Conservation (phyloP, 2,797 vertebrate species). For the Hoplostethus mediterraneus region DNA sequence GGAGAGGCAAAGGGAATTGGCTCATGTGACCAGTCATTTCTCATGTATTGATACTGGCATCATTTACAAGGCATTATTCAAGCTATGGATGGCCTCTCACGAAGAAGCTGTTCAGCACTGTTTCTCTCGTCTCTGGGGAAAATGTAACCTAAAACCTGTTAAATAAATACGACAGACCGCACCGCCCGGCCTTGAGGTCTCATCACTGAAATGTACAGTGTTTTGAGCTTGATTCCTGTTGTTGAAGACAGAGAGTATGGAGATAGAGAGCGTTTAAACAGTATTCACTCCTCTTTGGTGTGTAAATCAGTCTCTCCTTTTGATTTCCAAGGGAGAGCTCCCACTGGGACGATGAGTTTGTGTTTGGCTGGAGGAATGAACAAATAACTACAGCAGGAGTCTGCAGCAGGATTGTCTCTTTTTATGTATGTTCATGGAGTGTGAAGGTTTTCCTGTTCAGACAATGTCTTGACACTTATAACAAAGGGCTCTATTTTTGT, state of each 20-base stretch:
- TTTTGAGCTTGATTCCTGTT: too few species aligned
- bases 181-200: too few species aligned
- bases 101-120: not conserved
- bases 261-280: not conserved
- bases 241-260: too few species aligned
- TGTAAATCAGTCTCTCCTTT: not conserved
- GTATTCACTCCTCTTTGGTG: not conserved
- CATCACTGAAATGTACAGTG: too few species aligned
- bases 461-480: not conserved
- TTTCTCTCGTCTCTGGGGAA: not conserved
- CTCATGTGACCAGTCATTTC: not conserved
- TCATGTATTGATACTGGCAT: not conserved
- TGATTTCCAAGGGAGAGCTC: constrained; percentile 8
- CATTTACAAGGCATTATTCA: not conserved
- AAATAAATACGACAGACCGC: too few species aligned
- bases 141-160: too few species aligned
- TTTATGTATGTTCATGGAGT: not conserved
- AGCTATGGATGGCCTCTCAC: not conserved
- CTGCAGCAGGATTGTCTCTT: not conserved
- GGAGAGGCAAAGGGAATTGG: not conserved
- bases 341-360: not conserved
- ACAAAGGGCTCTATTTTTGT: not conserved
- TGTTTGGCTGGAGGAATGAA: too few species aligned
- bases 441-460: not conserved
- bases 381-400: not conserved